Conservation (phyloP, 1,140 invertebrate genomes). For the Nilaparvata lugens region DNA sequence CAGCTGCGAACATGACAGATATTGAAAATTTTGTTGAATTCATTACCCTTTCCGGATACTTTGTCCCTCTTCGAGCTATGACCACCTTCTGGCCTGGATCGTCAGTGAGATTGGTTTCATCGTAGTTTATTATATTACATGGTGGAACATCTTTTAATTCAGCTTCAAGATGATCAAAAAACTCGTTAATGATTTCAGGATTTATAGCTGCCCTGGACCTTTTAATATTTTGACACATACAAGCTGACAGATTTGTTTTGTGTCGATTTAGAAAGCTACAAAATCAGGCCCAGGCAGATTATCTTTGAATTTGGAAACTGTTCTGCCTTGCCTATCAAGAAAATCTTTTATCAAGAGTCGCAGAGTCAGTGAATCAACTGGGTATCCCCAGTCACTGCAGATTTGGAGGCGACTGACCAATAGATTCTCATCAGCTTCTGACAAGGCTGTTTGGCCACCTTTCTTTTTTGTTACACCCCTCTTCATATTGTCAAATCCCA, state of each 20-base stretch:
- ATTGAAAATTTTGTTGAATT: slow-evolving; percentile 17
- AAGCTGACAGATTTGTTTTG: slow-evolving; percentile 23
- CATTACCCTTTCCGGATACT: slow-evolving; percentile 18
- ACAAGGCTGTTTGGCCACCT: too few relatives aligned
- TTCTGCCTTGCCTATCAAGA: slow-evolving; percentile 1
- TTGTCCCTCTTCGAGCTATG: slow-evolving; percentile 15
- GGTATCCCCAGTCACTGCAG: too few relatives aligned
- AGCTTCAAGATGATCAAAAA: slow-evolving; percentile 1
- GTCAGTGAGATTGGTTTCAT: too few relatives aligned
- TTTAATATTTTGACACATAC: slow-evolving; percentile 32
- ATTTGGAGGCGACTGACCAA: too few relatives aligned
- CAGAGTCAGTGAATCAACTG: too few relatives aligned
- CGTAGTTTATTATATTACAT: slow-evolving; percentile 35
- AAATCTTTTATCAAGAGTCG: slow-evolving; percentile 5
- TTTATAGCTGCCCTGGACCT: slow-evolving; percentile 21
- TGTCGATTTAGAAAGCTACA: slow-evolving; percentile 28
- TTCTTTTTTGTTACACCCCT: too few relatives aligned
- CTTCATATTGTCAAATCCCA: too few relatives aligned
- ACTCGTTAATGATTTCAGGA: not conserved
- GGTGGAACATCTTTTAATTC: slow-evolving; percentile 4
- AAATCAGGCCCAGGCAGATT: slow-evolving; percentile 4
- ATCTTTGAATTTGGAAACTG: not conserved
- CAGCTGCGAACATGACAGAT: too few relatives aligned
- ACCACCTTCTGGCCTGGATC: slow-evolving; percentile 26
- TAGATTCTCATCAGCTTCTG: too few relatives aligned